phyloP scores from a whole-genome alignment of 1,140 invertebrate species.

The Drosophila prosaltans region DNA sequence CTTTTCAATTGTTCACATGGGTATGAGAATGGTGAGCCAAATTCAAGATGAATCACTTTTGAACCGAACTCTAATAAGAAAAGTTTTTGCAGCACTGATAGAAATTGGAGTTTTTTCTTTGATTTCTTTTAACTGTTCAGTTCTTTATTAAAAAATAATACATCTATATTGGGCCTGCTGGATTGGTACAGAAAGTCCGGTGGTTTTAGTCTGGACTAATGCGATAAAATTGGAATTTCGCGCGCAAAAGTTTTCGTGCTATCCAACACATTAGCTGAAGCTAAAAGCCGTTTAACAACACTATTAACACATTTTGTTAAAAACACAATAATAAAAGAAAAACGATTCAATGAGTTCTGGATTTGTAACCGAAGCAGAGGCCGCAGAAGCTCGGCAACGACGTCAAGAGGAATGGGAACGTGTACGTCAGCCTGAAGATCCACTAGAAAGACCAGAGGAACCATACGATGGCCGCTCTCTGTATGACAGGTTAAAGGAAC shows the following conservation, averaged over 20 bases:
- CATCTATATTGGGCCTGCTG: not conserved
- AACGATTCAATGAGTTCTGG: conserved; percentile 89
- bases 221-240: not conserved
- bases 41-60: too few relatives aligned
- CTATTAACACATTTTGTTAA: conserved; percentile 1
- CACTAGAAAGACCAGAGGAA: conserved; percentile 94
- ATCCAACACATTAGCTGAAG: not conserved
- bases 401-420: conserved; percentile 98
- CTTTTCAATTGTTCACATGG: too few relatives aligned
- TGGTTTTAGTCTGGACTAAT: not conserved
- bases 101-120: too few relatives aligned
- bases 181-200: not conserved
- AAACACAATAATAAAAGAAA: conserved; percentile 10
- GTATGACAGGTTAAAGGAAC: conserved; percentile 95
- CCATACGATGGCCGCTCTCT: conserved; percentile 91
- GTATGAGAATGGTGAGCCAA: too few relatives aligned
- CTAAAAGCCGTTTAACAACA: not conserved
- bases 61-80: too few relatives aligned
- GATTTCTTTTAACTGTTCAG: too few relatives aligned
- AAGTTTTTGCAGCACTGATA: too few relatives aligned
- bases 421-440: conserved; percentile 93
- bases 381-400: conserved; percentile 89
- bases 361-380: conserved; percentile 94
- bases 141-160: not conserved
- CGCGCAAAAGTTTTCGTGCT: not conserved